Base-by-base conservation (phyloP, 2,888 invertebrate species). In the Diabrotica balteata region DNA sequence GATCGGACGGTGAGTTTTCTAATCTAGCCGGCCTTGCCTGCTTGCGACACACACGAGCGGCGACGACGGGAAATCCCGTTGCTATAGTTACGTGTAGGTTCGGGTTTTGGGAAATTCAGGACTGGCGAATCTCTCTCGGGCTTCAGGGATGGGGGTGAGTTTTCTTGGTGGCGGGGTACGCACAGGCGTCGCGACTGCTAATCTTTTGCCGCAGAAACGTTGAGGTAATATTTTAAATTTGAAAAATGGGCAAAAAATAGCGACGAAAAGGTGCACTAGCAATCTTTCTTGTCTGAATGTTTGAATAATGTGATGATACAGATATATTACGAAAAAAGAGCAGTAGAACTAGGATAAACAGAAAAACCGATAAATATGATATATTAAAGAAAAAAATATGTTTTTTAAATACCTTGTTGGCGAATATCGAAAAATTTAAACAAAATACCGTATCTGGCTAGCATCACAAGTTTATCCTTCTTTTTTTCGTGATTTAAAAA, bases 71-170 rank as follows among this genome's bases (percentile, higher is more conserved):
- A 64, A 63, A 63, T 65, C 57, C 64, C 73, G 76, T 75, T 75
- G 74, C 75, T 75, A 76, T 76, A 75, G 76, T 70, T 71, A 76
- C 74, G 54, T 67, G 52, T 66, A 63, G 54, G 66, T 69, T 68
- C 64, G 68, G 59, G 63, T 51, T n/a, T 51, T 51, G 50, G 52
- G 44, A 59, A 51, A 59, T 17, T 67, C 74, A 73, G 73, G 74
- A 63, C 74, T 73, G 73, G 68, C 7, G 45, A 10, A 32, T 59
- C 50, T 52, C 55, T 61, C n/a, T 63, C 65, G 45, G 42, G 10
- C 44, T 63, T 44, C 9, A 5, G 42, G 32, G 42, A 50, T 17
- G 22, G 44, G 22, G 11, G 44, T n/a, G 42, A 55, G 54, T 54
- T 54, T 54, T 54, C 54, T 54, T 42, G 3, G 42, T 54, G 54